Conservation (phyloP, 2,888 invertebrate genomes). For the Stictocephala bisonia region DNA sequence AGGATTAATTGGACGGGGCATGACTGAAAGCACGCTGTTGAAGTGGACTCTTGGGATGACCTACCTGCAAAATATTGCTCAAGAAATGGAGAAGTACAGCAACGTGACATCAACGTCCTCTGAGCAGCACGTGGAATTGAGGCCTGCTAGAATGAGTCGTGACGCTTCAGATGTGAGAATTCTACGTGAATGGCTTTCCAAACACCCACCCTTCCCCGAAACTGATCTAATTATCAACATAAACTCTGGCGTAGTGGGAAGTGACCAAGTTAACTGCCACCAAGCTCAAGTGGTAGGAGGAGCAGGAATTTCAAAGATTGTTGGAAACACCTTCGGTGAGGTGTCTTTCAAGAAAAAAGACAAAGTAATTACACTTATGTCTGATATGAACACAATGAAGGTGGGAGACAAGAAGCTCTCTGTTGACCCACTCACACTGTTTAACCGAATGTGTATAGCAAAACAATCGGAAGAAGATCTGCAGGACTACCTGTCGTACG, state of each 20-base stretch:
- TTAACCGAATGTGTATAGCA: slow-evolving; percentile 56
- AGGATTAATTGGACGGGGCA: slow-evolving; percentile 55
- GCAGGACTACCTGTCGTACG: slow-evolving; percentile 53
- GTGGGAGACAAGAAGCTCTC: slow-evolving; percentile 45
- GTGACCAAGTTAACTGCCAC: slow-evolving; percentile 60
- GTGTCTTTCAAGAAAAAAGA: slow-evolving; percentile 59
- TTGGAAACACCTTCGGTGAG: slow-evolving; percentile 44
- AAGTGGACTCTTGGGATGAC: slow-evolving; percentile 44
- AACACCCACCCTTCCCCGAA: slow-evolving; percentile 53
- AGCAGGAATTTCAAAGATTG: slow-evolving; percentile 34
- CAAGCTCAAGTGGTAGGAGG: slow-evolving; percentile 59
- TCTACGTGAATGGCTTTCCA: slow-evolving; percentile 52
- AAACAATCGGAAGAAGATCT: slow-evolving; percentile 51
- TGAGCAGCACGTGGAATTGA: slow-evolving; percentile 59
- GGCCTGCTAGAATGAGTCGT: slow-evolving; percentile 59
- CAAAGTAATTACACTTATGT: slow-evolving; percentile 57
- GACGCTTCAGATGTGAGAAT: slow-evolving; percentile 61
- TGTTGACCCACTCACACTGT: slow-evolving; percentile 55
- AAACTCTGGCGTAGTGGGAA: slow-evolving; percentile 59
- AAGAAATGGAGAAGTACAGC: slow-evolving; percentile 50
- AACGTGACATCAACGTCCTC: slow-evolving; percentile 33
- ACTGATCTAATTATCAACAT: slow-evolving; percentile 59
- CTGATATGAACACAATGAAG: slow-evolving; percentile 44
- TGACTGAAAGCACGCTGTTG: slow-evolving; percentile 41
- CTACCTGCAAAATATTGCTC: slow-evolving; percentile 26